Base-by-base conservation (phyloP, 2,888 invertebrate genomes). In the Venusia cambrica region DNA sequence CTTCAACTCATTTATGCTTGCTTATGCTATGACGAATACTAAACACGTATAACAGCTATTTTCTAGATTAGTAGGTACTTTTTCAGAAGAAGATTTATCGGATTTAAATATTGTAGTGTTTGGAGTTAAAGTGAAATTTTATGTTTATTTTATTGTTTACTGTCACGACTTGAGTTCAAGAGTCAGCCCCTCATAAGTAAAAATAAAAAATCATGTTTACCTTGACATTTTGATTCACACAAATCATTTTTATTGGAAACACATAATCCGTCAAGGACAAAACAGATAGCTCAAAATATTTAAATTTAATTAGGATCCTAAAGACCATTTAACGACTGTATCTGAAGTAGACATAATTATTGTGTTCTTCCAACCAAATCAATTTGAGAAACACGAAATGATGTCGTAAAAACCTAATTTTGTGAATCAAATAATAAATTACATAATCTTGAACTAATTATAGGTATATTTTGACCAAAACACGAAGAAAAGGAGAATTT, bases 181-280 rank as follows among this genome's bases (percentile, higher is more conserved):
- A n/a, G n/a, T n/a, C n/a, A n/a, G n/a, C n/a, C n/a, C n/a, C n/a
- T n/a, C n/a, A n/a, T n/a, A n/a, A n/a, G n/a, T n/a, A n/a, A n/a
- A n/a, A n/a, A 22, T 40, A 19, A 26, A 38, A 44, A 38, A 39
- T 26, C 39, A 41, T 26, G 26, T 14, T n/a, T n/a, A n/a, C n/a
- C 24, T 20, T 39, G 38, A 43, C 41, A 44, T 44, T n/a, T 48
- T 39, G 41, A 29, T 48, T 28, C 37, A 25, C 20, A 14, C 19
- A 30, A 26, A 30, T 34, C 3, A 15, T 21, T 30, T 29, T 28
- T 11, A 16, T 11, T 5, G 6, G n/a, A 27, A 38, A 22, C 19
- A 30, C 25, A 36, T 35, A 24, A 38, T 10, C 25, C 17, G 32
- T 31, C 24, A 40, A 38, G 35, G 38, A 38, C 32, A 32, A 18